phyloP scores from a whole-genome alignment of 2,888 invertebrate species.

The Deroplatys truncata region DNA sequence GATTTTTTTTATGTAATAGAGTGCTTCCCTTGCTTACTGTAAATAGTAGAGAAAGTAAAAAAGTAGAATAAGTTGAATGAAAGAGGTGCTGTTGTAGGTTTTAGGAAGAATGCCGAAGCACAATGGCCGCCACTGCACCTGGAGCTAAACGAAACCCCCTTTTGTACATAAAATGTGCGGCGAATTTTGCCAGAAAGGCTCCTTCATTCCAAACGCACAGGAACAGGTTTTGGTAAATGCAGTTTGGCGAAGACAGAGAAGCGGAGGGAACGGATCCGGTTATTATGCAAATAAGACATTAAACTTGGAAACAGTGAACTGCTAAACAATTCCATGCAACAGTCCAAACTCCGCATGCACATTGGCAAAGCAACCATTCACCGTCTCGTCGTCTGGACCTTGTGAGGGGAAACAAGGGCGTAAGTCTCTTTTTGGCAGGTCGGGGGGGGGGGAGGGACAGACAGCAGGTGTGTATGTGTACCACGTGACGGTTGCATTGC shows the following conservation, averaged over 20 bases:
- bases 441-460: not conserved
- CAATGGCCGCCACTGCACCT: not conserved
- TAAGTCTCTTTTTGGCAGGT: not conserved
- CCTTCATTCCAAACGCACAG: not conserved
- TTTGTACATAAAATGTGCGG: not conserved
- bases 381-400: not conserved
- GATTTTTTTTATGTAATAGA: too few relatives aligned
- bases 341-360: not conserved
- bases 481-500: not conserved
- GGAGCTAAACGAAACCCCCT: not conserved
- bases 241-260: not conserved
- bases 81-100: too few relatives aligned
- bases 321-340: slow-evolving; percentile 9
- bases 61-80: too few relatives aligned
- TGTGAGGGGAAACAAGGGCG: not conserved
- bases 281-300: slow-evolving; percentile 17
- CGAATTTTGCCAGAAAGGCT: not conserved
- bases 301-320: slow-evolving; percentile 23
- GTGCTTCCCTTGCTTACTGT: too few relatives aligned
- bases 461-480: not conserved
- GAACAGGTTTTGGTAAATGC: slow-evolving; percentile 7
- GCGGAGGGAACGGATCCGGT: slow-evolving; percentile 20
- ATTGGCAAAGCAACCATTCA: not conserved
- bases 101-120: not conserved
- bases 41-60: too few relatives aligned